Evolutionary conservation across 2,797 vertebrate genomes (phyloP).

Genomic region (Aphelocoma californica): DNA sequence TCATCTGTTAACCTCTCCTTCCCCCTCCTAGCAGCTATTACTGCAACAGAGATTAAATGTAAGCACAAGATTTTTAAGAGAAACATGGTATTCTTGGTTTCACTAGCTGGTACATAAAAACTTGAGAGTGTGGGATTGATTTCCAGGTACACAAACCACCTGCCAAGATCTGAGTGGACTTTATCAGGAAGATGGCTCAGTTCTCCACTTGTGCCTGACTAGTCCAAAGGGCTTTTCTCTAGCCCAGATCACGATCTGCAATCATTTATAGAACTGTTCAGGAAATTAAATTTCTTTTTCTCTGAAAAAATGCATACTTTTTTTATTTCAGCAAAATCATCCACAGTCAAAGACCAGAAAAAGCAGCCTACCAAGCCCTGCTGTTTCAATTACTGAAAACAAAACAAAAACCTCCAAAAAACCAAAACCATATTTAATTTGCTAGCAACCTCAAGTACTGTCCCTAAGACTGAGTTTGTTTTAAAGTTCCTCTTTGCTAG

Average conservation of each 20-base stretch:
- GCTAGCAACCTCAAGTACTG: background rate
- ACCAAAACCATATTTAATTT: background rate
- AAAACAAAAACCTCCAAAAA: background rate
- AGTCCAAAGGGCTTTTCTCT: background rate
- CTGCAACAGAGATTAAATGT: background rate
- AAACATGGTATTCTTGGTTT: background rate
- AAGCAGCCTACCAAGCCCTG: background rate
- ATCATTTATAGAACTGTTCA: constrained; percentile 1
- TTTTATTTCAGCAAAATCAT: background rate
- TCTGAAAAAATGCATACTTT: background rate
- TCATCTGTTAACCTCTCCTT: background rate
- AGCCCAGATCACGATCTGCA: background rate
- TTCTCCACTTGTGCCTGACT: background rate
- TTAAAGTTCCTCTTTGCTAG: background rate
- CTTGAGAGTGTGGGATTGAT: background rate
- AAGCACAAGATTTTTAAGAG: background rate
- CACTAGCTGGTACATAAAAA: background rate
- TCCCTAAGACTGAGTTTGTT: background rate
- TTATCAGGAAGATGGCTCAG: background rate
- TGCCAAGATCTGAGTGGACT: background rate
- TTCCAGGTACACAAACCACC: background rate
- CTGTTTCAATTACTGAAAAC: constrained; percentile 4
- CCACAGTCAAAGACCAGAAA: background rate
- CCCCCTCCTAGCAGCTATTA: background rate
- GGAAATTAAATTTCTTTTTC: constrained; percentile 28